Conservation (phyloP, 1,140 invertebrate genomes). For the Ceratina japonica region DNA sequence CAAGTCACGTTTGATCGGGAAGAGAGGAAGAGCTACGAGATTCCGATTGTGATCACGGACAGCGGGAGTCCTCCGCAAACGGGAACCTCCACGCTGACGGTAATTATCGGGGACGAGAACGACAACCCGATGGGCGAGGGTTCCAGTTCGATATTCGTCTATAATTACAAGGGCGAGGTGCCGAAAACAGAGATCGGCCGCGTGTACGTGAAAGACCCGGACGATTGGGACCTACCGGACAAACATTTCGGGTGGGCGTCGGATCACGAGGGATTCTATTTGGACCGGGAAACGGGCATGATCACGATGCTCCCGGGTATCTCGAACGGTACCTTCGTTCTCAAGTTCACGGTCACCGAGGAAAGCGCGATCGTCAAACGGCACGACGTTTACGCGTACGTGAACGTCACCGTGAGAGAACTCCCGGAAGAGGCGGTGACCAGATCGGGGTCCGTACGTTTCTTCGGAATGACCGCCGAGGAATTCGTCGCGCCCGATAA, state of each 20-base stretch:
- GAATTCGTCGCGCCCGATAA: constrained; percentile 88
- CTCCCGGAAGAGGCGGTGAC: constrained; percentile 93
- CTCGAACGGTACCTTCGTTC: constrained; percentile 83
- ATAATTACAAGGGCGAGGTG: constrained; percentile 91
- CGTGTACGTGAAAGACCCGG: constrained; percentile 93
- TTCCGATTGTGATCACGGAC: constrained; percentile 93
- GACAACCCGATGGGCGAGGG: constrained; percentile 92
- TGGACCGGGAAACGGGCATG: constrained; percentile 88
- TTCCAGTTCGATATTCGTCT: constrained; percentile 92
- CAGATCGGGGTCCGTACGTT: constrained; percentile 93
- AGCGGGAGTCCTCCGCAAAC: constrained; percentile 86
- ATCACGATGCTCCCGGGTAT: constrained; percentile 89
- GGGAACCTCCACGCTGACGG: constrained; percentile 87
- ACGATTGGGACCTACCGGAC: constrained; percentile 96
- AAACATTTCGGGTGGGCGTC: constrained; percentile 88
- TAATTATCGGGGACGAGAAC: constrained; percentile 95
- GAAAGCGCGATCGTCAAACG: constrained; percentile 75
- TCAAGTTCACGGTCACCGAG: constrained; percentile 88
- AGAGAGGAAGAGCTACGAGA: constrained; percentile 89
- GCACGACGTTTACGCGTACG: constrained; percentile 87
- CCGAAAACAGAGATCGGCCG: constrained; percentile 90
- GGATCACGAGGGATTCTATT: constrained; percentile 82
- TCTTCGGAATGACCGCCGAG: constrained; percentile 89
- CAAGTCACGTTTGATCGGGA: constrained; percentile 92
- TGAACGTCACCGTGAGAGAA: constrained; percentile 90